Evolutionary conservation across 2,888 invertebrate genomes (phyloP), one percentile per base, ranked within the genome.

Genomic region (Monoplex corrugatus): DNA sequence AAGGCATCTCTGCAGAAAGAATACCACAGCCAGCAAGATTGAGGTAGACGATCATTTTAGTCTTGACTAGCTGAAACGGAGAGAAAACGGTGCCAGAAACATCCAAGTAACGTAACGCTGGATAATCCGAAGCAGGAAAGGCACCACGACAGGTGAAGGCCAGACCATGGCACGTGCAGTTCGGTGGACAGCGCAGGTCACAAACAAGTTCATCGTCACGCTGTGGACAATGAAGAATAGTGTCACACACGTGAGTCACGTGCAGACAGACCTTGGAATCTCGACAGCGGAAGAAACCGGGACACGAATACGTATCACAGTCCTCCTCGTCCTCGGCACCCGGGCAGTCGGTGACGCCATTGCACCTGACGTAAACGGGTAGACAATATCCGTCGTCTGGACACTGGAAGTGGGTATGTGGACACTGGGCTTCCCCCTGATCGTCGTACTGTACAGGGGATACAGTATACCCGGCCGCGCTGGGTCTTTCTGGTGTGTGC

Each of bases 201-300:
- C 68, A 68, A 19, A 68, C 28, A 19, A 68, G 68, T 68, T 68
- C 68, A n/a, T 68, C 68, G 68, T 68, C 68, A 68, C 68, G 68
- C 68, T 68, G 68, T 5, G 68, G 68, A 23, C 68, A 68, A 19
- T 68, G 68, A n/a, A 5, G 68, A 8, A 28, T 5, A n/a, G 28
- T n/a, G 68, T 68, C 68, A 68, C 68, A 68, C 28, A 68, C 68
- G 68, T 68, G 68, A 5, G 19, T 68, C 68, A 28, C 68, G 68
- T 68, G 68, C 68, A 68, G 68, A 23, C 68, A 68, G 68, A 68
- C 28, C 28, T 5, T 19, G 5, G 68, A 68, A n/a, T 8, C 68
- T 5, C 68, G 68, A 68, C 68, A 68, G 68, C 68, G 68, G 68
- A 28, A 68, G 68, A 68, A 68, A 23, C 68, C 68, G 8, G 68